Percentiles rank a stretch among this genome's conserved stretches.
Evolutionary conservation across 2,113 vertebrate genomes (phyloP).

Genomic region (Sceloporus tristichus): DNA sequence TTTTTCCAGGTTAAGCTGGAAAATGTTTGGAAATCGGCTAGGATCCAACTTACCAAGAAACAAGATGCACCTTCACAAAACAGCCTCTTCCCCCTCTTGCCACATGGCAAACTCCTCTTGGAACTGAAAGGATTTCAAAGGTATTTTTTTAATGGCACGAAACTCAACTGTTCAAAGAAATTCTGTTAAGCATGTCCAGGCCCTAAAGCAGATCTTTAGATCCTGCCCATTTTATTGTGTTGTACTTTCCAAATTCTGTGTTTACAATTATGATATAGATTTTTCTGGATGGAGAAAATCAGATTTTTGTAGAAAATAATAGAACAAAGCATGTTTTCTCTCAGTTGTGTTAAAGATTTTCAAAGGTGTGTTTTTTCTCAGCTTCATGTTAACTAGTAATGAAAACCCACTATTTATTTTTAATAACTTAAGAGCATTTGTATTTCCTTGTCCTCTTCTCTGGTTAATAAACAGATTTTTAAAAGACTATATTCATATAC

Average conservation of each 20-base stretch:
- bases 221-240: not conserved
- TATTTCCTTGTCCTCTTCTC: conserved; percentile 67
- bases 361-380: not conserved
- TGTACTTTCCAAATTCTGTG: not conserved
- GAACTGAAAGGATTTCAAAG: not conserved
- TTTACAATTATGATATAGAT: not conserved
- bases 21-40: not conserved
- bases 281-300: not conserved
- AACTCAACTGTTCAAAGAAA: not conserved
- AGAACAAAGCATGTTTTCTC: not conserved
- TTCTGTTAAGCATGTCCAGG: too few species aligned
- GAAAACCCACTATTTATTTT: conserved; percentile 22
- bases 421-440: conserved; percentile 2
- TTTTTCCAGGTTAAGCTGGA: not conserved
- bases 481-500: conserved; percentile 70
- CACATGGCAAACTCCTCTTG: not conserved
- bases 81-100: not conserved
- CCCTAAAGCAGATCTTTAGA: not conserved
- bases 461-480: conserved; percentile 70
- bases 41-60: not conserved
- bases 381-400: conserved; percentile 3
- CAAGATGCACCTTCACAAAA: not conserved
- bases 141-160: not conserved
- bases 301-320: not conserved
- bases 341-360: not conserved